Base-by-base conservation (phyloP, 2,888 invertebrate genomes). In the Oscheius onirici region DNA sequence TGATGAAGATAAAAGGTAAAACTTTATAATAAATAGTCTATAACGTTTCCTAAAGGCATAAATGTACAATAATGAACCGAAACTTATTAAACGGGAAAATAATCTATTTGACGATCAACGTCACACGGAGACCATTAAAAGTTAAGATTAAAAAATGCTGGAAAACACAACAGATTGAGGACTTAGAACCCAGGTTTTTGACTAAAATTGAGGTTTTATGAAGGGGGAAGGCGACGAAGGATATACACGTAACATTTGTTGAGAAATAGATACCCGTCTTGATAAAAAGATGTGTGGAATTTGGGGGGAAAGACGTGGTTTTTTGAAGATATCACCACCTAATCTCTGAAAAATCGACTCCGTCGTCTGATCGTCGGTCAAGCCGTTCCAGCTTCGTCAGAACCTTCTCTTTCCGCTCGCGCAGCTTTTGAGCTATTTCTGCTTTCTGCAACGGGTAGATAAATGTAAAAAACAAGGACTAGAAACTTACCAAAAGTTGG, bases 61-160 rank as follows among this genome's bases (percentile, higher is more conserved):
- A 55, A 55, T 24, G 24, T 55, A 55, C 26, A 55, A 26, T 10
- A 51, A 24, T 51, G 11, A 34, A n/a, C 2, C 43, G 34, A 10
- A n/a, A n/a, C 10, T 41, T 60, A 60, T 41, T 60, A 60, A 20
- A 11, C 13, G 20, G 60, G 22, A 20, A 43, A 20, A 43, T 11
- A 60, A 13, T 43, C 28, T 10, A 41, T 57, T 28, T 34, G 46
- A 49, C 63, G 63, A 44, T 63, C 49, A 63, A 63, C 63, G 63
- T 17, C 34, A 6, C n/a, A n/a, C 17, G 28, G 63, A 49, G 24
- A 63, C 13, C 20, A 24, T 20, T 17, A 49, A 49, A 63, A n/a
- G 22, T 44, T 20, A 61, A 44, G 26, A 11, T 28, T 3, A 20
- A 24, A 41, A 49, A 63, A 15, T 49, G 63, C 34, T 10, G 34